Percentiles rank a stretch among this genome's conserved stretches.
Conservation (phyloP, 2,113 vertebrate genomes). For the Climacteris rufus region DNA sequence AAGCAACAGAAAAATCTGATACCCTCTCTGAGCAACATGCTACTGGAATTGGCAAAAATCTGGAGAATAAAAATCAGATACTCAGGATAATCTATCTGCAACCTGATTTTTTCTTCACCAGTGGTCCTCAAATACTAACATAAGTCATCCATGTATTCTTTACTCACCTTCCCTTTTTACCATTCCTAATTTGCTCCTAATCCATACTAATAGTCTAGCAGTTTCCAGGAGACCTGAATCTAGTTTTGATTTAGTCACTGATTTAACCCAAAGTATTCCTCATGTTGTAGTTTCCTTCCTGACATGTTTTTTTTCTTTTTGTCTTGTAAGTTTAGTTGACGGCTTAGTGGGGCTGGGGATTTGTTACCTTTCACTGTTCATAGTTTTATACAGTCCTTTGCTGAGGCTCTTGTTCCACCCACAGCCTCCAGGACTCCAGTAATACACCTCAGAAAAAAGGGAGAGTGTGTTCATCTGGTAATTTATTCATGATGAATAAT, state of each 20-base stretch:
- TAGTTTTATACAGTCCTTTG: background rate
- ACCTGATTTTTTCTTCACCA: background rate
- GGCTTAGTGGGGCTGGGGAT: background rate
- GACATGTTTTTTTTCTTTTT: background rate
- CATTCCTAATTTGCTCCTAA: background rate
- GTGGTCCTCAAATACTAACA: background rate
- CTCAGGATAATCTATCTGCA: background rate
- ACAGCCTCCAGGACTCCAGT: background rate
- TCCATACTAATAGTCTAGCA: background rate
- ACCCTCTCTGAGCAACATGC: background rate
- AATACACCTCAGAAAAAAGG: background rate
- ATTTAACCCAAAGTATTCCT: background rate
- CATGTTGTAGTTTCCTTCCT: background rate
- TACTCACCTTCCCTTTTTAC: background rate
- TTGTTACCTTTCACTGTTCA: background rate
- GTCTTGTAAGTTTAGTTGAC: background rate
- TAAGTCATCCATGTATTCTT: background rate
- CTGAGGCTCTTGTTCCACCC: background rate
- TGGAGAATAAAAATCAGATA: background rate
- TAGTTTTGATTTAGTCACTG: background rate
- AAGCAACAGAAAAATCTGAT: background rate
- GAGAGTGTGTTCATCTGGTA: background rate
- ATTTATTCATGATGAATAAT: slow-evolving; percentile 12
- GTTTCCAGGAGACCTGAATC: background rate
- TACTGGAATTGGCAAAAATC: background rate